Evolutionary conservation across 2,888 invertebrate genomes (phyloP).

Genomic region (Noctua janthe): DNA sequence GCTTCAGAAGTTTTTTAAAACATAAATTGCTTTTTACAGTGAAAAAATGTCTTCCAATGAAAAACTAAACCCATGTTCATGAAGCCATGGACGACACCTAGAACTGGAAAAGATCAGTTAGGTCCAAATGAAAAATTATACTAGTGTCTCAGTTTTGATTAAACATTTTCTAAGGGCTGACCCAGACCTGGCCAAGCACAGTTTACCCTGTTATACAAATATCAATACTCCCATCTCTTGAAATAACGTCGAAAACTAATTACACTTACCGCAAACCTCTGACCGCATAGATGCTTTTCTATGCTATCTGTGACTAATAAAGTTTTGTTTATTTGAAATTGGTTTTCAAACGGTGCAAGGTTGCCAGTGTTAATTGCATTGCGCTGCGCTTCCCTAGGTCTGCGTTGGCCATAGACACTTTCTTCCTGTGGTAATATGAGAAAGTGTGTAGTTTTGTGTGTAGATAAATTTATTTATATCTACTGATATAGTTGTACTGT

Average conservation of each 20-base stretch:
- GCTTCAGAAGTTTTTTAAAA: conserved; percentile 1
- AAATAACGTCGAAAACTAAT: conserved; percentile 19
- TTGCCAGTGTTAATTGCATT: background rate
- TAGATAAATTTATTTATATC: conserved; percentile 22
- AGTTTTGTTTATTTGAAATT: background rate
- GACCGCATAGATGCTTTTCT: background rate
- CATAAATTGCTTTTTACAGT: conserved; percentile 36
- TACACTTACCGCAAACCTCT: background rate
- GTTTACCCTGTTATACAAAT: background rate
- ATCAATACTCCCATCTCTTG: background rate
- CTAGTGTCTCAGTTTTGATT: conserved; percentile 10
- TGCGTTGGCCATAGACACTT: background rate
- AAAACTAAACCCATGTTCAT: conserved; percentile 34
- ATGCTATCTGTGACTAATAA: background rate
- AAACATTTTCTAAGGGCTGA: conserved; percentile 12
- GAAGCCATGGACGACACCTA: conserved; percentile 32
- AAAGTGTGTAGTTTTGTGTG: conserved; percentile 33
- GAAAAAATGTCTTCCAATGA: conserved; percentile 26
- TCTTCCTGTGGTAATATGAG: conserved; percentile 5
- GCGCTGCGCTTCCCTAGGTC: background rate
- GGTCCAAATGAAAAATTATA: conserved; percentile 25
- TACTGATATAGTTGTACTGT: background rate
- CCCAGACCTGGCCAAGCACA: background rate
- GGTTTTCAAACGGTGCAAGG: background rate
- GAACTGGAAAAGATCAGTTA: conserved; percentile 43